phyloP scores from a whole-genome alignment of 2,113 vertebrate species.

The Mastomys natalensis region DNA sequence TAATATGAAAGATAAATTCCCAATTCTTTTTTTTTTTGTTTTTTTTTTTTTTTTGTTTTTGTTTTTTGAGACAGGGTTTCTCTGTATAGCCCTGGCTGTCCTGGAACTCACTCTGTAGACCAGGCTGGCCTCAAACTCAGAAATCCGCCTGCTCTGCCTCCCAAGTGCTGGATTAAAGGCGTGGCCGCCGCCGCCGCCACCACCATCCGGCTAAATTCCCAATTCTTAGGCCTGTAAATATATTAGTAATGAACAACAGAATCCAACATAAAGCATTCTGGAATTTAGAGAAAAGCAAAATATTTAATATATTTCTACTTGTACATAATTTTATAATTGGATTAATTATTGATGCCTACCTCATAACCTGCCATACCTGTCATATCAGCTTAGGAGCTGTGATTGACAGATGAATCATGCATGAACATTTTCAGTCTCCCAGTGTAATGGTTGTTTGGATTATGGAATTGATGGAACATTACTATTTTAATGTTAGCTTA shows the following conservation, averaged over 20 bases:
- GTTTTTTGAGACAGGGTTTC: no score
- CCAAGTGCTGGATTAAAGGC: no score
- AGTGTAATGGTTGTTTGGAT: constrained; percentile 9
- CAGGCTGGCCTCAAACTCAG: no score
- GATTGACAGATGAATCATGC: not conserved
- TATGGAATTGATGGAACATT: not conserved
- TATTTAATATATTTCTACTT: not conserved
- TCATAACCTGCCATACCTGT: not conserved
- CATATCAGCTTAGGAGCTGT: not conserved
- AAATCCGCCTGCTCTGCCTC: no score
- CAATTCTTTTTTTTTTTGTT: no score
- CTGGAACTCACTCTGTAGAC: no score
- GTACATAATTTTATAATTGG: not conserved
- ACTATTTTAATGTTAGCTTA: not conserved
- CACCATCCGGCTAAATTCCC: no score
- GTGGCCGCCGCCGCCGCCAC: no score
- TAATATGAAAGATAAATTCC: not conserved
- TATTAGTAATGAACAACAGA: not conserved
- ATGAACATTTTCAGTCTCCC: not conserved
- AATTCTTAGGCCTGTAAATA: not conserved
- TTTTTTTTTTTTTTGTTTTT: no score
- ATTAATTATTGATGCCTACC: not conserved
- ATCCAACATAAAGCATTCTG: not conserved
- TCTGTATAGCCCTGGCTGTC: no score
- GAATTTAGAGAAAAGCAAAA: not conserved